Percentiles rank a stretch among this genome's conserved stretches.
These are phyloP conservation scores for Sinella curviseta DNA, from an alignment of 1,140 invertebrate genomes.

Conservation along the genomic window DNA sequence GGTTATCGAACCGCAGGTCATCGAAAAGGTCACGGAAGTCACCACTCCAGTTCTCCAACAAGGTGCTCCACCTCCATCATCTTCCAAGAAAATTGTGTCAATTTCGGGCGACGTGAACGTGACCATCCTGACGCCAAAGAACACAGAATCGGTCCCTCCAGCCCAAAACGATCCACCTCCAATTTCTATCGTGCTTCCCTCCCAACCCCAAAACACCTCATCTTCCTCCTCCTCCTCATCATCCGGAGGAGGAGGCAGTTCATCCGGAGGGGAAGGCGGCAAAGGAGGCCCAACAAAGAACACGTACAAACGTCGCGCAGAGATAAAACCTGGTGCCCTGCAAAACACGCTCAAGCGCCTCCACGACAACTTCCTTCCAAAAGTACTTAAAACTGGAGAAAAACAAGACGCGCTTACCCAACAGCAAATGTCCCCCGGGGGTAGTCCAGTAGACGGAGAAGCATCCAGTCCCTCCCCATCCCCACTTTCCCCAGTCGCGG, in stretches of 20 bases:
- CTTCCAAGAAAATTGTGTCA: no score
- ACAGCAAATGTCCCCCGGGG: neutral
- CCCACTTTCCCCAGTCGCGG: no score
- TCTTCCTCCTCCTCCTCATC: no score
- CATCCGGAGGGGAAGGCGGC: neutral
- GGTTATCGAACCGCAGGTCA: no score
- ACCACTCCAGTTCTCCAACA: no score
- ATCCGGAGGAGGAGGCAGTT: no score
- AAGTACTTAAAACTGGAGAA: slow-evolving; percentile 3
- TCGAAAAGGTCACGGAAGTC: no score
- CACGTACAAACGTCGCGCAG: neutral
- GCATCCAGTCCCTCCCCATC: no score
- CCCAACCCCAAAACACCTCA: neutral
- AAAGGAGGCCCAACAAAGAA: no score
- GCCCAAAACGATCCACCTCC: neutral
- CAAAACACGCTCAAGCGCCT: neutral
- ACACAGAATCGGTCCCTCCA: neutral
- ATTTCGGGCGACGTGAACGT: neutral
- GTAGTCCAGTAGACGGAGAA: no score
- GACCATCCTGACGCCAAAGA: slow-evolving; percentile 1
- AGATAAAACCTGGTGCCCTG: slow-evolving; percentile 11
- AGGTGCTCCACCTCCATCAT: no score
- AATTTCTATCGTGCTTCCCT: neutral
- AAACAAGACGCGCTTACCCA: neutral
- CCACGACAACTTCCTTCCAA: neutral